Evolutionary conservation across 2,113 vertebrate species (phyloP).

Genomic region (Illadopsis cleaveri): DNA sequence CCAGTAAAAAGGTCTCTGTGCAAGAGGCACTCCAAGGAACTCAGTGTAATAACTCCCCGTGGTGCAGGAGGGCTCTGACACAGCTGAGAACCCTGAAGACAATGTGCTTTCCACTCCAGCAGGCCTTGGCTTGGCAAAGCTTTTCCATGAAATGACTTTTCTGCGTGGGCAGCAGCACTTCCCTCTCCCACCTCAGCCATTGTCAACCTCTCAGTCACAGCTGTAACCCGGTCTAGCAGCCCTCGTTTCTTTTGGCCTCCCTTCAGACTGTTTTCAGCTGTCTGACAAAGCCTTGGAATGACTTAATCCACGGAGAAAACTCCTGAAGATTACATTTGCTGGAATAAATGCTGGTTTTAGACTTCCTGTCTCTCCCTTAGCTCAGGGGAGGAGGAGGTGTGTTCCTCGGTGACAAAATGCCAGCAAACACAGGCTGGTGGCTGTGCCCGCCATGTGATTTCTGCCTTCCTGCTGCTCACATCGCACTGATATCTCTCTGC

Average conservation of each 20-base stretch:
- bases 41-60: background rate
- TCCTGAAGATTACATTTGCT: background rate
- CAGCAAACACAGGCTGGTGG: background rate
- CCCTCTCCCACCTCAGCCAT: background rate
- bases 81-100: background rate
- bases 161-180: background rate
- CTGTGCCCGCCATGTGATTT: fast-evolving
- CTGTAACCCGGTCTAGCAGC: background rate
- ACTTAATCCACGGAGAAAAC: background rate
- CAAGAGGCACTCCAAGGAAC: background rate
- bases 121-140: background rate
- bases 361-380: background rate
- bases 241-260: background rate
- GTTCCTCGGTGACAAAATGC: background rate
- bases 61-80: background rate
- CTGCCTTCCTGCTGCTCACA: background rate
- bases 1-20: background rate
- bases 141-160: background rate
- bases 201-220: background rate
- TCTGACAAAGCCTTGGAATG: background rate
- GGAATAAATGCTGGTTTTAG: background rate
- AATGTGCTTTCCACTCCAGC: background rate
- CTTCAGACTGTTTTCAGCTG: background rate
- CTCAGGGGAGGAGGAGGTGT: background rate
- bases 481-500: background rate